A percentile compares a stretch with the other conserved stretches of the same genome.
These are phyloP conservation scores for Hydrophis major DNA, from an alignment of 2,797 vertebrate genomes.

Conservation along the genomic window DNA sequence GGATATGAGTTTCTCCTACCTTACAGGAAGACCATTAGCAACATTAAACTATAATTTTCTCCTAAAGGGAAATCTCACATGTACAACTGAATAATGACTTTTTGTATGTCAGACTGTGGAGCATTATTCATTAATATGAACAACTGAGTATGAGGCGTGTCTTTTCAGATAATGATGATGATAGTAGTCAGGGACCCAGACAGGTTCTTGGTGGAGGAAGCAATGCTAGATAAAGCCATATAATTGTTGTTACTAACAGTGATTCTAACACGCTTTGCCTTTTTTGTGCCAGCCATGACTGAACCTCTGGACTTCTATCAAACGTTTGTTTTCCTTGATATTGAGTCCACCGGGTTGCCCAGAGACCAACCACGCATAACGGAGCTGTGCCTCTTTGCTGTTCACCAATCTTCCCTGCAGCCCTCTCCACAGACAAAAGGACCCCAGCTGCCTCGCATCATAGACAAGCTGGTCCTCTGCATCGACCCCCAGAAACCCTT, in stretches of 20 bases:
- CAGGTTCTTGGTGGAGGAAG: neutral
- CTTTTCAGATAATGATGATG: neutral
- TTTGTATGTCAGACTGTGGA: too few relatives aligned
- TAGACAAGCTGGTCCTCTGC: conserved; percentile 70
- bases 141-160: neutral
- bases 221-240: neutral
- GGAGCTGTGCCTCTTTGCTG: conserved; percentile 30
- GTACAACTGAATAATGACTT: neutral
- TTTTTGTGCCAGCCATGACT: conserved; percentile 11
- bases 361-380: conserved; percentile 10
- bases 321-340: conserved; percentile 41
- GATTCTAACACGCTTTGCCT: neutral
- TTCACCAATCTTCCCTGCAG: conserved; percentile 21
- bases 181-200: neutral
- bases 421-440: neutral
- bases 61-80: neutral
- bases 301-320: conserved; percentile 16
- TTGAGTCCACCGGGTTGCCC: conserved; percentile 32
- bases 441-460: conserved; percentile 52
- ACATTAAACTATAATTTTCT: neutral
- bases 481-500: conserved; percentile 60
- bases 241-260: neutral
- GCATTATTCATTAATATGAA: neutral
- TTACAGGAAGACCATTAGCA: neutral
- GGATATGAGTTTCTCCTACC: neutral